phyloP scores from a whole-genome alignment of 2,888 invertebrate species.

The Trichogramma dendrolimi region DNA sequence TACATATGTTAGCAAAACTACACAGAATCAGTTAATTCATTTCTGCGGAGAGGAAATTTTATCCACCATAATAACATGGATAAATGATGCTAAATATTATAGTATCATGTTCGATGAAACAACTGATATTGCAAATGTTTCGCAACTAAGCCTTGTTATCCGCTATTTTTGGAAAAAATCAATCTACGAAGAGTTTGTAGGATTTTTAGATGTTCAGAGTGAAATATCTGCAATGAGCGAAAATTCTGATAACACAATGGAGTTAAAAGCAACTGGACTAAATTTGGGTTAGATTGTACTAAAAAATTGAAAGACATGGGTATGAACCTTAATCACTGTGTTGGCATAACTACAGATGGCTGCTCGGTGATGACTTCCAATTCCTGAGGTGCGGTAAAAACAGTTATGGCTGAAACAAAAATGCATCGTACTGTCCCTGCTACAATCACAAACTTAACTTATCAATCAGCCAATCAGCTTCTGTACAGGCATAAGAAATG shows the following conservation, averaged over 20 bases:
- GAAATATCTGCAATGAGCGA: background rate
- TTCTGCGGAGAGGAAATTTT: conserved; percentile 13
- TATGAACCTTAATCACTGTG: no score
- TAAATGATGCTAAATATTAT: conserved; percentile 2
- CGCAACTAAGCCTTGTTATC: conserved; percentile 21
- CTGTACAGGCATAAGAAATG: no score
- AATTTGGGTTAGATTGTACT: no score
- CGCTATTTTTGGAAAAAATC: background rate
- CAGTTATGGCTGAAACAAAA: no score
- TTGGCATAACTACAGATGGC: no score
- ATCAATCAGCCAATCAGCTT: no score
- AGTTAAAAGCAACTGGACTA: no score
- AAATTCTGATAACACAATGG: conserved; percentile 11
- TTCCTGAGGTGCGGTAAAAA: no score
- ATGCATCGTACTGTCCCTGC: no score
- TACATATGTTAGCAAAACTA: conserved; percentile 26
- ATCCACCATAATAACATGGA: background rate
- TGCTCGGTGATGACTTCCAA: no score
- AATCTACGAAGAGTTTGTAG: background rate
- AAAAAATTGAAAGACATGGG: no score
- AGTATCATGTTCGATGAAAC: conserved; percentile 32
- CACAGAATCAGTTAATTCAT: conserved; percentile 25
- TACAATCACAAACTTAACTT: no score
- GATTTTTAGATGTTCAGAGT: background rate
- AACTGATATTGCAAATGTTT: conserved; percentile 24